Conservation (phyloP, 2,797 vertebrate genomes). For the Botia almorhae region DNA sequence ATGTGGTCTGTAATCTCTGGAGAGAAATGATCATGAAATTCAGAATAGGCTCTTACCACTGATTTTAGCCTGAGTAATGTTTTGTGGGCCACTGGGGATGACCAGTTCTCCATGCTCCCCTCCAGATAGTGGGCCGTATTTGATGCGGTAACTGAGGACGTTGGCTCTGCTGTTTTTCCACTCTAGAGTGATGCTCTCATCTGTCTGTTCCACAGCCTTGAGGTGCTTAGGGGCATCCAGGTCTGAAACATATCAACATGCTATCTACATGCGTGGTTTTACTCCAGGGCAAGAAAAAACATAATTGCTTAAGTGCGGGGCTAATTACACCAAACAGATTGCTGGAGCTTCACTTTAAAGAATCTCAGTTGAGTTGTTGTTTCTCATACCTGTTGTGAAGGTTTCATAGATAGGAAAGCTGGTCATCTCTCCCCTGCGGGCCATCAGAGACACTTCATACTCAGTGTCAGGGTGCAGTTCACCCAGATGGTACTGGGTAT, state of each 20-base stretch:
- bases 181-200: constrained; percentile 90
- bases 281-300: not conserved
- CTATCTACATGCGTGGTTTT: constrained; percentile 22
- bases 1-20: constrained; percentile 17
- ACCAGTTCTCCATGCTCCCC: constrained; percentile 90
- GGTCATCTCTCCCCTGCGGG: constrained; percentile 80
- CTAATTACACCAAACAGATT: constrained; percentile 11
- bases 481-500: constrained; percentile 90
- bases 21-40: not conserved
- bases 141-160: constrained; percentile 88
- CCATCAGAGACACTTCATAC: constrained; percentile 87
- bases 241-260: constrained; percentile 73
- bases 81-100: constrained; percentile 80
- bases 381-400: constrained; percentile 88
- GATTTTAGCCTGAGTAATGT: constrained; percentile 87
- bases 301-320: constrained; percentile 25
- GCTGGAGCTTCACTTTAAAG: constrained; percentile 9
- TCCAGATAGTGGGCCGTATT: constrained; percentile 93
- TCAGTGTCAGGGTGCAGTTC: constrained; percentile 88
- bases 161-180: constrained; percentile 90
- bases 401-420: constrained; percentile 84
- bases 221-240: constrained; percentile 91
- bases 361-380: not conserved
- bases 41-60: constrained; percentile 77
- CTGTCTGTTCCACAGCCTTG: constrained; percentile 85